Evolutionary conservation across 2,888 invertebrate species (phyloP).

Genomic region (Ariolimax columbianus): DNA sequence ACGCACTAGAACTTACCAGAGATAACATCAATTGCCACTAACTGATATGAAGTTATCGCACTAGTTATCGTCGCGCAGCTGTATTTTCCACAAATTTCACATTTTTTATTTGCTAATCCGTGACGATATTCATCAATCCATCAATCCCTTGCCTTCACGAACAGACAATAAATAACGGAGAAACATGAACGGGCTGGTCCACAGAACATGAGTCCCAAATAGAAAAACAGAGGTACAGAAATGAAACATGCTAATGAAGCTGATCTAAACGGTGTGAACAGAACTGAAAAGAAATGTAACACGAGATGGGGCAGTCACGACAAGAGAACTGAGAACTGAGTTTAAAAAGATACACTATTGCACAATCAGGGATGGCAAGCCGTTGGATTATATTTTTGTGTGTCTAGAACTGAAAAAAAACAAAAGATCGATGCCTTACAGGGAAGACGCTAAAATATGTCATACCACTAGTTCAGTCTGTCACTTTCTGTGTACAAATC

Average conservation of each 20-base stretch:
- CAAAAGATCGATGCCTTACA: background rate
- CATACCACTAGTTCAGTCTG: background rate
- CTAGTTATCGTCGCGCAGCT: no score
- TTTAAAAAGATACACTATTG: no score
- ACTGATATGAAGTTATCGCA: no score
- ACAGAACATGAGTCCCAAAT: background rate
- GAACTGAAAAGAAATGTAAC: background rate
- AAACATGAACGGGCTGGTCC: no score
- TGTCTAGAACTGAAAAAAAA: background rate
- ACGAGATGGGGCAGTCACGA: background rate
- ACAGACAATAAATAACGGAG: no score
- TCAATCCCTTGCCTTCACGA: no score
- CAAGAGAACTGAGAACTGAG: background rate
- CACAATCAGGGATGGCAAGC: no score
- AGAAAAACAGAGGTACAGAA: background rate
- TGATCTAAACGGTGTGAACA: background rate
- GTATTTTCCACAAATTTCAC: no score
- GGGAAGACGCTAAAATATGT: background rate
- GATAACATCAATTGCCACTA: no score
- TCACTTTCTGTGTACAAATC: background rate
- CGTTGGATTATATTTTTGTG: background rate
- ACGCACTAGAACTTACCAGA: no score
- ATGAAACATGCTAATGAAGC: background rate
- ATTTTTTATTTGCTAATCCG: no score
- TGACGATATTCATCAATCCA: no score